Percentiles rank a stretch among this genome's conserved stretches.
These are phyloP conservation scores for Neolamprologus brichardi DNA, from an alignment of 2,113 vertebrate species.

Conservation along the genomic window DNA sequence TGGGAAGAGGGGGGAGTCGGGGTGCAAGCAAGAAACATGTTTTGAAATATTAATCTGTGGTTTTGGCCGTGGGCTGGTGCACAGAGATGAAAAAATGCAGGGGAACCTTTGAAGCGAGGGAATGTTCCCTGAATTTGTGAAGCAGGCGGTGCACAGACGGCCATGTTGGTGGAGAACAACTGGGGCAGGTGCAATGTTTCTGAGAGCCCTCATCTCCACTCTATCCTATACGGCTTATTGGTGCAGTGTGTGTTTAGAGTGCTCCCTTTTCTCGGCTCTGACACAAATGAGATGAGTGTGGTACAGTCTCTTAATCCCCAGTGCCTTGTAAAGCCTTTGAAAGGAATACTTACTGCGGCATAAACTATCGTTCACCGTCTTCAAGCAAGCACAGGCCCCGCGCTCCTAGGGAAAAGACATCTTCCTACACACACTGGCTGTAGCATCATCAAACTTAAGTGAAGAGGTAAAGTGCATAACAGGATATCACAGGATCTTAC, in stretches of 20 bases:
- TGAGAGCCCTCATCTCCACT: constrained; percentile 34
- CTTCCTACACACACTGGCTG: not conserved
- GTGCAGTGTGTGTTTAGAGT: constrained; percentile 52
- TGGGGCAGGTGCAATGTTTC: constrained; percentile 41
- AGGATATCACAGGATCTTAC: constrained; percentile 23
- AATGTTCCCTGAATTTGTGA: constrained; percentile 54
- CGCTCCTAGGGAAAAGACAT: constrained; percentile 21
- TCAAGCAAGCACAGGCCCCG: constrained; percentile 28
- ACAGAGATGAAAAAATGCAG: constrained; percentile 54
- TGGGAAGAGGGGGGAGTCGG: not conserved
- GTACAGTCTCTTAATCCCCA: constrained; percentile 55
- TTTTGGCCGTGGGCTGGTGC: constrained; percentile 73
- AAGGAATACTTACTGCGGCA: constrained; percentile 59
- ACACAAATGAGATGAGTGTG: constrained; percentile 62
- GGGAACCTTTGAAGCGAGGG: constrained; percentile 68
- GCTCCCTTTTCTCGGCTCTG: constrained; percentile 41
- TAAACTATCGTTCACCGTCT: constrained; percentile 56
- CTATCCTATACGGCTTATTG: constrained; percentile 11
- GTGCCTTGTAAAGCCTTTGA: constrained; percentile 64
- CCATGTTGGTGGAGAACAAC: constrained; percentile 63
- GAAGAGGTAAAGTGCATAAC: constrained; percentile 21
- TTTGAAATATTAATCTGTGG: constrained; percentile 75
- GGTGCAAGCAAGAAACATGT: constrained; percentile 54
- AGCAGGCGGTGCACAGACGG: constrained; percentile 42
- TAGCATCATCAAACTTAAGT: constrained; percentile 13